A percentile compares a stretch with the other conserved stretches of the same genome.
These are phyloP conservation scores for Epinotia demarniana DNA, from an alignment of 2,888 invertebrate genomes.

Conservation along the genomic window DNA sequence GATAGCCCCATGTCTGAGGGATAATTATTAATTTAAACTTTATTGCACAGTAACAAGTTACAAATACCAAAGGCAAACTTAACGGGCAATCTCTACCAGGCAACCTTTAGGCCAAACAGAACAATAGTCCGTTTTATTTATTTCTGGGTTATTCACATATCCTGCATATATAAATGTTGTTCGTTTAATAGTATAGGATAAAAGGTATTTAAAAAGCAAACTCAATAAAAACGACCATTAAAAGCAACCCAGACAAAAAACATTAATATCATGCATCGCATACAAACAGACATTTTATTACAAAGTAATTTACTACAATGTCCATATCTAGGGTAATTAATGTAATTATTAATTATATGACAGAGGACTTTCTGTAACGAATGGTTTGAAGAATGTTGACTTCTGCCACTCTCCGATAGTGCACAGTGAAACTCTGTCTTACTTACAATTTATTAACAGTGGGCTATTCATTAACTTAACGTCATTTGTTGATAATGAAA, in stretches of 20 bases:
- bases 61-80: too few relatives aligned
- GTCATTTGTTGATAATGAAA: constrained; percentile 3
- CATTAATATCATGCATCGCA: background rate
- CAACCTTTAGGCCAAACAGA: too few relatives aligned
- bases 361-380: background rate
- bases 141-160: too few relatives aligned
- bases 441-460: constrained; percentile 5
- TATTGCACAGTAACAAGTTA: too few relatives aligned
- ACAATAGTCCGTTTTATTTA: too few relatives aligned
- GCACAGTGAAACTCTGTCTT: background rate
- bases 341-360: constrained; percentile 16
- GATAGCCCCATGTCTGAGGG: too few relatives aligned
- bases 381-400: constrained; percentile 17
- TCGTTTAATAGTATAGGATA: too few relatives aligned
- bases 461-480: background rate
- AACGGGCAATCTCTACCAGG: too few relatives aligned
- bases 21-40: too few relatives aligned
- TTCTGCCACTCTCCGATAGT: background rate
- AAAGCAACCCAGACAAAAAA: background rate
- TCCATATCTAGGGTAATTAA: constrained; percentile 13
- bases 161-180: too few relatives aligned
- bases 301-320: constrained; percentile 12
- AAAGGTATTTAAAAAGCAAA: background rate
- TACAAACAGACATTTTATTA: background rate
- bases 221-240: background rate